Percentiles rank a stretch among this genome's conserved stretches.
Evolutionary conservation across 2,888 invertebrate genomes (phyloP).

Genomic region (Sthenelais limicola): DNA sequence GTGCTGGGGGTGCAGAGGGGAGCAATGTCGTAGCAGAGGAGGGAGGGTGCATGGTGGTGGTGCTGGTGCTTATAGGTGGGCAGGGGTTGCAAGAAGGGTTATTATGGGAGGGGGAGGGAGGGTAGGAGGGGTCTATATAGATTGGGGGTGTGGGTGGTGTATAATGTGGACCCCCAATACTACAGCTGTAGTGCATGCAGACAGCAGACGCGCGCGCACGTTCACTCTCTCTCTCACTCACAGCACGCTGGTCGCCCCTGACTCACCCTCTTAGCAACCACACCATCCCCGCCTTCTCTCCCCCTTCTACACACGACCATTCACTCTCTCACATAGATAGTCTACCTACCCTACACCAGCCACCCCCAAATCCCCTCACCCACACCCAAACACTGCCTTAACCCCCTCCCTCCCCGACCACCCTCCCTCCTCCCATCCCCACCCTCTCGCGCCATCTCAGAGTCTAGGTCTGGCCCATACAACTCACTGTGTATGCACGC

Average conservation of each 20-base stretch:
- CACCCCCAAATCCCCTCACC: too few species aligned
- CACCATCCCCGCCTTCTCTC: too few species aligned
- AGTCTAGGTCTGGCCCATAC: neutral
- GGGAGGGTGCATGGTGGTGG: neutral
- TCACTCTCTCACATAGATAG: too few species aligned
- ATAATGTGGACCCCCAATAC: too few species aligned
- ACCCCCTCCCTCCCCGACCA: neutral
- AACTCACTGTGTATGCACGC: conserved; percentile 14
- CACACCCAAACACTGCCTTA: too few species aligned
- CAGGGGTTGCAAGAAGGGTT: neutral
- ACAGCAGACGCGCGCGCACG: too few species aligned
- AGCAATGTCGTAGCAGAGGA: neutral
- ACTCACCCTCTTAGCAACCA: too few species aligned
- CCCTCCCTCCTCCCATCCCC: conserved; percentile 3
- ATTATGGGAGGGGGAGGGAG: conserved; percentile 3
- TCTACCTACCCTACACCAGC: too few species aligned
- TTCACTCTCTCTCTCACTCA: too few species aligned
- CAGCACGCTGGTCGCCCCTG: too few species aligned
- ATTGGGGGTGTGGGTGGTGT: neutral
- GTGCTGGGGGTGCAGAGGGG: neutral
- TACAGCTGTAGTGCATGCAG: too few species aligned
- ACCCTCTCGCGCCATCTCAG: neutral
- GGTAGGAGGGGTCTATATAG: neutral
- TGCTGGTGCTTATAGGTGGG: neutral
- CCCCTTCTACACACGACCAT: too few species aligned